Base-by-base conservation (phyloP, 2,797 vertebrate genomes). In the Neosilurus hyrtlii region DNA sequence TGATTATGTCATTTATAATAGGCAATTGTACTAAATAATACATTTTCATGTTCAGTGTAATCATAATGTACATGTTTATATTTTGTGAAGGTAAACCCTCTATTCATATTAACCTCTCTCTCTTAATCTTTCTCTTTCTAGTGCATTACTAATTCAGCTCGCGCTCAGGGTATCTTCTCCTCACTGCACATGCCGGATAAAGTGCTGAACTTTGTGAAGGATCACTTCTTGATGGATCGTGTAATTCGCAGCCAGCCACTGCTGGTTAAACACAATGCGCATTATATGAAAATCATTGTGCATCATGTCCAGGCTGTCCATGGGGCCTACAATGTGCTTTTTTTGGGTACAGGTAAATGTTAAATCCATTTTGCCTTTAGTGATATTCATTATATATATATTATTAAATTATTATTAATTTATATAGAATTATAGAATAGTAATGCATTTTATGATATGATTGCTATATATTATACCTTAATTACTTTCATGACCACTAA, bases 171-270 rank as follows among this genome's bases (percentile, higher is more conserved):
- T 90, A 96, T 99, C 91, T 91, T 89, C 80, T 97, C 97, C 0
- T 99, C 97, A 0, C 93, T 98, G 67, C 96, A 97, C 90, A 97
- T 98, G 94, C 97, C 97, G 0, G 97, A 99, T 91, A 96, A 97
- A 22, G 97, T 98, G 89, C 92, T 99, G 79, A 97, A 98, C 92
- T 99, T 99, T 56, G 94, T 99, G 86, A 99, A 99, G 91, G 97
- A 99, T 88, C 98, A 99, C 90, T 99, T 99, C 91, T 90, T 99
- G 89, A 99, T 99, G 98, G 96, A 98, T 80, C 93, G 87, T 22
- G 93, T 96, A 0, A 95, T 99, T 83, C 96, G 96, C 86, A 97
- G 97, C 91, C 94, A 89, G 84, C 95, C 96, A 0, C 91, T 99
- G 79, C 94, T 99, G 70, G 92, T 97, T 52, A 97, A 99, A 88